phyloP scores from a whole-genome alignment of 2,113 vertebrate species.

The Tetraodon nigroviridis region DNA sequence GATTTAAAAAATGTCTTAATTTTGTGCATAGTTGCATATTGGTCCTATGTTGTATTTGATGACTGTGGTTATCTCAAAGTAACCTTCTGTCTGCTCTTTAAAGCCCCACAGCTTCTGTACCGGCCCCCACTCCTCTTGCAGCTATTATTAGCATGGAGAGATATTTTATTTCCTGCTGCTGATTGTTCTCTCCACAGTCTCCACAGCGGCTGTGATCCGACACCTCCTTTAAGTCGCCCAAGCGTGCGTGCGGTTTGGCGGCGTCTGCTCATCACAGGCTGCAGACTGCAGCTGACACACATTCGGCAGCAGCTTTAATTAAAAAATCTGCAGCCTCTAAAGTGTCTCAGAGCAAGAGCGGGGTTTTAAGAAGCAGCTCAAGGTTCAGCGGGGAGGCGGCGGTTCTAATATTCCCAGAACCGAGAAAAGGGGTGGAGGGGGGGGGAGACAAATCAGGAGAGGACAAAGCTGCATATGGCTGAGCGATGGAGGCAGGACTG shows the following conservation, averaged over 20 bases:
- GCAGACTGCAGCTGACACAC: conserved; percentile 32
- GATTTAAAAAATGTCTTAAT: conserved; percentile 36
- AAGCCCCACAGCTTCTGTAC: conserved; percentile 11
- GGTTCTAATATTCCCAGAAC: conserved; percentile 11
- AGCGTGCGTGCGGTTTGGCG: conserved; percentile 2
- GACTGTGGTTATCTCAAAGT: conserved; percentile 33
- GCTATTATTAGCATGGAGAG: conserved; percentile 21
- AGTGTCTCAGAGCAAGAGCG: conserved; percentile 14
- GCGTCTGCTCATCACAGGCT: conserved; percentile 11
- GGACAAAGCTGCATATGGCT: conserved; percentile 18
- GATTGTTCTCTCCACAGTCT: conserved; percentile 21
- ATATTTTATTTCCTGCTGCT: conserved; percentile 11
- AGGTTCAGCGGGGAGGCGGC: conserved; percentile 26
- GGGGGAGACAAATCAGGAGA: background rate
- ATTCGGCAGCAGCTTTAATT: conserved; percentile 32
- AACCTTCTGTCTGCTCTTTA: conserved; percentile 34
- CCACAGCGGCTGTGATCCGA: conserved; percentile 1
- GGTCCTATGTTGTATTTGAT: conserved; percentile 35
- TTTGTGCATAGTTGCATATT: conserved; percentile 15
- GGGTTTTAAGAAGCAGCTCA: conserved; percentile 20
- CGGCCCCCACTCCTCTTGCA: conserved; percentile 13
- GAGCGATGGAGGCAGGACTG: conserved; percentile 2
- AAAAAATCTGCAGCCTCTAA: conserved; percentile 26
- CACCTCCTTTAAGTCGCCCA: background rate
- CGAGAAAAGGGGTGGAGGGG: background rate